phyloP scores from a whole-genome alignment of 2,888 invertebrate species.

The Caenorhabditis japonica region DNA sequence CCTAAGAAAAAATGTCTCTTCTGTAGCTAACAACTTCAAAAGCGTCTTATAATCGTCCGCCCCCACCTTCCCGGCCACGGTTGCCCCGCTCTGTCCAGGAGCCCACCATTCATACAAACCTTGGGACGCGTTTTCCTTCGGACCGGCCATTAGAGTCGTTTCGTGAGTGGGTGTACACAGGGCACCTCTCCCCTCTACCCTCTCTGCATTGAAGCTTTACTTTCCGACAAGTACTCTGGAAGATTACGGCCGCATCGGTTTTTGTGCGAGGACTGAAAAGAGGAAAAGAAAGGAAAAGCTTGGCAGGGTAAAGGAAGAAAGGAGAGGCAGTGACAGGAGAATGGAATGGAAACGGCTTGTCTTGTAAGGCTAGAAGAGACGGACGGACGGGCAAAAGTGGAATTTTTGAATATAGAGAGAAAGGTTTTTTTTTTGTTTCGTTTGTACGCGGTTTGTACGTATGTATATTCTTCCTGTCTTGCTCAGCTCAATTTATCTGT shows the following conservation, averaged over 20 bases:
- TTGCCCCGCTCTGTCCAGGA: no score
- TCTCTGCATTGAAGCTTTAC: slow-evolving; percentile 40
- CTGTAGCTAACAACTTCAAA: no score
- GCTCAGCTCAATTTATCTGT: slow-evolving; percentile 1
- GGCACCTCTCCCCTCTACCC: slow-evolving; percentile 28
- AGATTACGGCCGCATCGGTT: slow-evolving; percentile 53
- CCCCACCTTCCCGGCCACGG: no score
- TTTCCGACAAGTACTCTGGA: slow-evolving; percentile 54
- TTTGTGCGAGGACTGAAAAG: slow-evolving; percentile 43
- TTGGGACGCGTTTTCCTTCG: slow-evolving; percentile 24
- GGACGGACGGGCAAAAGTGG: slow-evolving; percentile 18
- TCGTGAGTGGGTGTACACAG: slow-evolving; percentile 46
- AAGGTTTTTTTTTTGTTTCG: no score
- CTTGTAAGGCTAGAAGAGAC: no score
- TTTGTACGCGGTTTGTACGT: background rate
- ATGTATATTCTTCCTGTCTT: slow-evolving; percentile 8
- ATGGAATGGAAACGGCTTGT: slow-evolving; percentile 25
- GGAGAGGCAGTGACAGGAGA: slow-evolving; percentile 27
- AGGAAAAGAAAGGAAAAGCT: no score
- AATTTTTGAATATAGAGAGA: slow-evolving; percentile 32
- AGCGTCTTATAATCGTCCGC: no score
- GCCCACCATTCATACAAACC: no score
- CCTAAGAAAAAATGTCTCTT: no score
- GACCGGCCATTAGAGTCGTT: slow-evolving; percentile 47
- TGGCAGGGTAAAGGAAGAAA: no score